These are phyloP conservation scores for Leptodactylus fuscus DNA, from an alignment of 2,113 vertebrate species.

Conservation along the genomic window DNA sequence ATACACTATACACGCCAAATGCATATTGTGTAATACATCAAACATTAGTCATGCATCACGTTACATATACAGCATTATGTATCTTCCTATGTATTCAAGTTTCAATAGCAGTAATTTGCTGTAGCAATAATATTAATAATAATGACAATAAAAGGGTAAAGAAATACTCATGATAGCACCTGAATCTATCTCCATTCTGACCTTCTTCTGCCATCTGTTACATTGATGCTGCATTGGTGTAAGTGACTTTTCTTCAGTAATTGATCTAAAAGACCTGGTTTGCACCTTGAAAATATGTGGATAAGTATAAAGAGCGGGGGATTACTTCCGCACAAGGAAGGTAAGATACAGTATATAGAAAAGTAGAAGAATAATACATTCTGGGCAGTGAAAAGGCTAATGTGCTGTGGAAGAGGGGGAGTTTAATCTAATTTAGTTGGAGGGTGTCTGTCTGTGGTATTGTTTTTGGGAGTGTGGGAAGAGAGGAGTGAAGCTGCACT, in stretches of 20 bases:
- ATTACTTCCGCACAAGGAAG: conserved; percentile 43
- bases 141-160: too few relatives aligned
- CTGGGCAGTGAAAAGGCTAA: conserved; percentile 93
- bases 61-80: not conserved
- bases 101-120: not conserved
- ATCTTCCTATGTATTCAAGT: not conserved
- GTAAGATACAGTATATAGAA: conserved; percentile 70
- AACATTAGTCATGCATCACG: too few relatives aligned
- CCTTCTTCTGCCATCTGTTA: not conserved
- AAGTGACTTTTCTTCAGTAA: not conserved
- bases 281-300: conserved; percentile 8
- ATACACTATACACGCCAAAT: too few relatives aligned
- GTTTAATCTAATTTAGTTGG: conserved; percentile 99
- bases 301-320: not conserved
- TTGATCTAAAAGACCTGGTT: not conserved
- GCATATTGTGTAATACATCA: too few relatives aligned
- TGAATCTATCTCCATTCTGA: too few relatives aligned
- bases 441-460: conserved; percentile 84
- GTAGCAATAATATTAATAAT: not conserved
- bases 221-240: not conserved
- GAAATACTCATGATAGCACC: not conserved
- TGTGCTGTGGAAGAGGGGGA: conserved; percentile 84
- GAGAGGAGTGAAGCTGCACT: conserved; percentile 83
- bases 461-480: conserved; percentile 97
- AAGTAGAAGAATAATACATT: conserved; percentile 76